These are phyloP conservation scores for Teleogryllus occipitalis DNA, from an alignment of 1,140 invertebrate species.

Conservation along the genomic window DNA sequence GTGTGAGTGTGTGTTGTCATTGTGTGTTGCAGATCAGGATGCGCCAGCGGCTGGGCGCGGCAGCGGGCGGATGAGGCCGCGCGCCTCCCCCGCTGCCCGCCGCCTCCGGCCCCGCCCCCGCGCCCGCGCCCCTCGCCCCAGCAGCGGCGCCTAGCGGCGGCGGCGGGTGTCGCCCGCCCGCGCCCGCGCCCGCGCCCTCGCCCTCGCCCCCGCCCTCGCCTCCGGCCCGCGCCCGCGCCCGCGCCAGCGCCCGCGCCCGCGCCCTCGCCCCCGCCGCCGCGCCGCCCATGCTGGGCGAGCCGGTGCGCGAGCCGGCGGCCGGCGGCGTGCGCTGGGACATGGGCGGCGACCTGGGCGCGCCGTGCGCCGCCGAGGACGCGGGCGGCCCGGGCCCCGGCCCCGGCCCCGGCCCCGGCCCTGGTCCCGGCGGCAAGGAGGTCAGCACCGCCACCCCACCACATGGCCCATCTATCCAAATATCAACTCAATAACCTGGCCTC, in stretches of 20 bases:
- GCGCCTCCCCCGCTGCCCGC: neutral
- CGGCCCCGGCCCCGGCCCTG: constrained; percentile 25
- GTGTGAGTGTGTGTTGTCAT: neutral
- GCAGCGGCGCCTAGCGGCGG: too few relatives aligned
- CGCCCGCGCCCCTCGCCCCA: neutral
- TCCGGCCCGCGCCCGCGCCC: too few relatives aligned
- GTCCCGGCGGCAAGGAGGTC: constrained; percentile 23
- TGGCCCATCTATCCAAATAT: too few relatives aligned
- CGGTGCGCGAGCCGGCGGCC: constrained; percentile 7
- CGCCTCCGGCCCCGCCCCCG: neutral
- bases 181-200: neutral
- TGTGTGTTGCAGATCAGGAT: constrained; percentile 19
- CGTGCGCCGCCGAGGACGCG: neutral
- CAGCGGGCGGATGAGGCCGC: constrained; percentile 16
- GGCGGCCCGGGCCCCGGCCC: constrained; percentile 24
- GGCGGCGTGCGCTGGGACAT: constrained; percentile 17
- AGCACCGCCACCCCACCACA: too few relatives aligned
- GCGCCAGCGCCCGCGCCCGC: neutral
- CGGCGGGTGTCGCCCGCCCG: too few relatives aligned
- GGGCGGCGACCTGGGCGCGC: neutral
- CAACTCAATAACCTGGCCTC: too few relatives aligned
- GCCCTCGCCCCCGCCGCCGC: constrained; percentile 8
- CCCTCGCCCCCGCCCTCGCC: too few relatives aligned
- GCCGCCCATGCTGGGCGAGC: too few relatives aligned
- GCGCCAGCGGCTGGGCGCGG: constrained; percentile 16